Evolutionary conservation across 2,113 vertebrate genomes (phyloP), one percentile per base, ranked within the genome.

Genomic region (Rhipidura dahli): DNA sequence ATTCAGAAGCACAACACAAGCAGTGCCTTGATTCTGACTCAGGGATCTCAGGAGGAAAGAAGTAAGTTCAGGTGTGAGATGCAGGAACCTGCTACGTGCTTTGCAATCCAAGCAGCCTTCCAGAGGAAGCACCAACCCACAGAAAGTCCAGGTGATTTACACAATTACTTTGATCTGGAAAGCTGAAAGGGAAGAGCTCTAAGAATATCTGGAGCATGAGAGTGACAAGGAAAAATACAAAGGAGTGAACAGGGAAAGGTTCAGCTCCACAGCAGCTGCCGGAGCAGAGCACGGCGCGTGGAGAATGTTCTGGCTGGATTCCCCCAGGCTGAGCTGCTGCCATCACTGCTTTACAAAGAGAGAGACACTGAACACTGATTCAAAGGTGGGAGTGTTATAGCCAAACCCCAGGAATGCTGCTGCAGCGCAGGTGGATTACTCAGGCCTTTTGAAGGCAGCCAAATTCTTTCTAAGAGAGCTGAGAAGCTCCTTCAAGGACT

Each of bases 171-270:
- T 95, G 77, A 87, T 95, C 86, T 84, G 61, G n/a, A 33, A 56
- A 82, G 84, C 91, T 79, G 23, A 87, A 95, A 94, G 86, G 33
- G 51, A 88, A 87, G 40, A 91, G 89, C 37, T 87, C 65, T 50
- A 28, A 95, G 93, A 82, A 83, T 22, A 89, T 51, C 77, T 44
- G 39, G 37, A 3, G 2, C 1, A 0, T 14, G 40, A 60, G 69
- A 87, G 57, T 17, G 37, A 82, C 66, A 68, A 53, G 73, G 69
- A 15, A 79, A 79, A 91, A 60, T 9, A 69, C 28, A 92, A 45
- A 19, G 14, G 70, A 79, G 53, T 1, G 40, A 91, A 24, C 5
- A 42, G 78, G 73, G 15, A 26, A 66, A 83, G 63, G 57, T 7
- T 44, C 39, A 88, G 56, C 70, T 68, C 70, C 75, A 6, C 56